A percentile compares a stretch with the other conserved stretches of the same genome.
phyloP scores from a whole-genome alignment of 2,113 vertebrate genomes.

The Brachypteracias leptosomus region DNA sequence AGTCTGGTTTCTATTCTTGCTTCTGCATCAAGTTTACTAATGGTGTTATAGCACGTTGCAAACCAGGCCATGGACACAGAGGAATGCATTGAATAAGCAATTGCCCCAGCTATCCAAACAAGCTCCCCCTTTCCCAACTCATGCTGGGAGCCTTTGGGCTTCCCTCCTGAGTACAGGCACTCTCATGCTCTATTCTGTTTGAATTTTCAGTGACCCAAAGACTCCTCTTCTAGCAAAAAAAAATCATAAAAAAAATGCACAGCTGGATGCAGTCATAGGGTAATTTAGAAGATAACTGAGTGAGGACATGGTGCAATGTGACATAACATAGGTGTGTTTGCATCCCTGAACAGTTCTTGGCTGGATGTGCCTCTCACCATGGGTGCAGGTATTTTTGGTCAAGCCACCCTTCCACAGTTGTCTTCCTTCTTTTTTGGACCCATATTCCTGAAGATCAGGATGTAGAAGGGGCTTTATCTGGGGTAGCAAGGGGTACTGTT shows the following conservation, averaged over 20 bases:
- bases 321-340: neutral
- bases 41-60: neutral
- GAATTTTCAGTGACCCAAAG: neutral
- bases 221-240: neutral
- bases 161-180: rapidly evolving
- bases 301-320: neutral
- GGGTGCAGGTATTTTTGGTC: neutral
- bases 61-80: neutral
- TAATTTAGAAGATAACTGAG: neutral
- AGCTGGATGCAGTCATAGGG: neutral
- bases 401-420: neutral
- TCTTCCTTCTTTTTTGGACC: neutral
- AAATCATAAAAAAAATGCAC: neutral
- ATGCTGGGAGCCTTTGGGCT: neutral
- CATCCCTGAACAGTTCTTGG: neutral
- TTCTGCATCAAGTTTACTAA: neutral
- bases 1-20: constrained; percentile 8
- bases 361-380: neutral
- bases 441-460: neutral
- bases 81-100: constrained; percentile 3
- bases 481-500: neutral
- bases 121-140: neutral
- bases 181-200: neutral
- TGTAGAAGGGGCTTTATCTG: neutral
- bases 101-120: constrained; percentile 13